A percentile compares a stretch with the other conserved stretches of the same genome.
These are phyloP conservation scores for Hipposideros armiger DNA, from an alignment of 2,113 vertebrate genomes.

Conservation along the genomic window DNA sequence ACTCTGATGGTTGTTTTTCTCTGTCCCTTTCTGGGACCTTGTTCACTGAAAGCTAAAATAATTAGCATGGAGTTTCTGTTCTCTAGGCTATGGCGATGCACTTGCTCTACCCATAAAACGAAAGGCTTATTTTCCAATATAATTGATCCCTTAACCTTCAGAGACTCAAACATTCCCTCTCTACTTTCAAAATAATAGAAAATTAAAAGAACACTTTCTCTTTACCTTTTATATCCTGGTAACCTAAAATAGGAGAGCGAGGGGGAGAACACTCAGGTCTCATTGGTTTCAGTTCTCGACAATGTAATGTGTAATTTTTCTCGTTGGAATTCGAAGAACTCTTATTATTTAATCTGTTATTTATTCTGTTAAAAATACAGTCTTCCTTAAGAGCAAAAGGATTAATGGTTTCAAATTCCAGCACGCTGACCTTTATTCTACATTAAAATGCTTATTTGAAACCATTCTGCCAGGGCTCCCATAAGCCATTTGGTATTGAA, in stretches of 20 bases:
- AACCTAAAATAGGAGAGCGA: slow-evolving; percentile 71
- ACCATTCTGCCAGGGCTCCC: slow-evolving; percentile 85
- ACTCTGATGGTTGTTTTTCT: not conserved
- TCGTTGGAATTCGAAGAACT: slow-evolving; percentile 83
- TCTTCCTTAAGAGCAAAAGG: slow-evolving; percentile 89
- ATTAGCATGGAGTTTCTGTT: slow-evolving; percentile 57
- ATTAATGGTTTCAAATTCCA: slow-evolving; percentile 90
- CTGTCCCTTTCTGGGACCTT: not conserved
- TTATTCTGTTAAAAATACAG: slow-evolving; percentile 87
- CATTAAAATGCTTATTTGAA: slow-evolving; percentile 91
- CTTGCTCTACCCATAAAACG: slow-evolving; percentile 36
- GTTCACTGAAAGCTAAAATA: slow-evolving; percentile 45
- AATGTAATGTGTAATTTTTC: slow-evolving; percentile 79
- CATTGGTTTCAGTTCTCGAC: slow-evolving; percentile 63
- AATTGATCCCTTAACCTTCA: slow-evolving; percentile 77
- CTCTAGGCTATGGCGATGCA: not conserved
- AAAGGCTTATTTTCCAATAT: slow-evolving; percentile 66
- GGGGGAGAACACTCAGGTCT: slow-evolving; percentile 67
- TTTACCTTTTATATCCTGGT: slow-evolving; percentile 80
- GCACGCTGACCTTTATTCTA: slow-evolving; percentile 89
- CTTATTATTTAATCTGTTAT: slow-evolving; percentile 87
- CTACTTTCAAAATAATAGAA: slow-evolving; percentile 57
- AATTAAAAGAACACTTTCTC: slow-evolving; percentile 80
- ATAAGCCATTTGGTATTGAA: slow-evolving; percentile 88
- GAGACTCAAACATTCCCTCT: slow-evolving; percentile 75